phyloP scores from a whole-genome alignment of 2,797 vertebrate genomes.

The Ptychadena robeensis region DNA sequence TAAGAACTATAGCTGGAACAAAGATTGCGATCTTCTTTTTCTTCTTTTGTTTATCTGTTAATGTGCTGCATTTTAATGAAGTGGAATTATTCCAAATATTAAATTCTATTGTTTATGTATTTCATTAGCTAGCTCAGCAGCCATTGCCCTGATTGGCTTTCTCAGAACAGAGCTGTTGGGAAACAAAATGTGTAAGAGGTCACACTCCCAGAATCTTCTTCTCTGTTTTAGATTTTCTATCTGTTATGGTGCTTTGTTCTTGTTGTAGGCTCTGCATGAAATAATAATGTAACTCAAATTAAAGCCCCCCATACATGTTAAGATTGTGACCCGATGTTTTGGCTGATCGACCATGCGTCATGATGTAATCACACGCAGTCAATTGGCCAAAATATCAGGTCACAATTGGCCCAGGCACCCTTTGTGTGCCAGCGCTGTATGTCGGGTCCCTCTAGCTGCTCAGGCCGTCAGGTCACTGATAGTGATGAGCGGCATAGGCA shows the following conservation, averaged over 20 bases:
- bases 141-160: constrained; percentile 29
- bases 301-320: too few species aligned
- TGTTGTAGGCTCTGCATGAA: not conserved
- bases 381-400: too few species aligned
- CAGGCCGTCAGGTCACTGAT: too few species aligned
- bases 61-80: constrained; percentile 45
- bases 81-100: constrained; percentile 43
- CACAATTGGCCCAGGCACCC: too few species aligned
- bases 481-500: too few species aligned
- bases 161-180: not conserved
- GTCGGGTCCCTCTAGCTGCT: too few species aligned
- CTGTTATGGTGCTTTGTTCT: not conserved
- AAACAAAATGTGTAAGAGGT: not conserved
- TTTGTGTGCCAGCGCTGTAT: too few species aligned
- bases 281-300: not conserved
- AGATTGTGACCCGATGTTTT: too few species aligned
- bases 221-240: constrained; percentile 10
- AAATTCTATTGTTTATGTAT: constrained; percentile 29
- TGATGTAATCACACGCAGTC: too few species aligned
- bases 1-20: constrained; percentile 30
- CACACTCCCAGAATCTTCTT: not conserved
- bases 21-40: constrained; percentile 31
- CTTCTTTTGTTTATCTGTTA: constrained; percentile 45
- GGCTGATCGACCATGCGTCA: too few species aligned
- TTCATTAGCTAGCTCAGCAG: constrained; percentile 41